A percentile compares a stretch with the other conserved stretches of the same genome.
Evolutionary conservation across 92 coral and sea anemone species (phyloP).

Genomic region (Siderastrea siderea): DNA sequence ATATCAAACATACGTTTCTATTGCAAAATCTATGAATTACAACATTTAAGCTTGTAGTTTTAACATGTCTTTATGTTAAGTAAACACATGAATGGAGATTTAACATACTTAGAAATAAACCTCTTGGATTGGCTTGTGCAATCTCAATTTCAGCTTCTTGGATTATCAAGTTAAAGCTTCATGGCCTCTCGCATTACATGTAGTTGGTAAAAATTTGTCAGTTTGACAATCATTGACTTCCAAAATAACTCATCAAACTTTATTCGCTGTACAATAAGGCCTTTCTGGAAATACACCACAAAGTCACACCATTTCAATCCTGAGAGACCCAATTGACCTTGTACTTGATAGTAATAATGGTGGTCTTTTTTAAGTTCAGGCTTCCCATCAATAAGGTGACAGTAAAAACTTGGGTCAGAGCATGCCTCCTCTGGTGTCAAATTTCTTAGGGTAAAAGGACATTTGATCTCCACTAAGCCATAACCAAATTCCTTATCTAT

Average conservation of each 20-base stretch:
- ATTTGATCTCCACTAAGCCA: constrained; percentile 72
- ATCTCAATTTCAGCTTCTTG: no score
- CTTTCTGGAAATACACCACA: constrained; percentile 50
- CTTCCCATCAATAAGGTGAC: constrained; percentile 63
- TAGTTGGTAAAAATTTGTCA: constrained; percentile 65
- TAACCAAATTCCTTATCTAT: constrained; percentile 57
- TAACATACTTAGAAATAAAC: no score
- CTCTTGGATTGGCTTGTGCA: no score
- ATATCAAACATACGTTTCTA: background rate
- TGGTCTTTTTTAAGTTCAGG: constrained; percentile 57
- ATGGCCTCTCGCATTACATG: constrained; percentile 63
- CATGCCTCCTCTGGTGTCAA: constrained; percentile 69
- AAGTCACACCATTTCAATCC: constrained; percentile 52
- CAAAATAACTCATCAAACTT: constrained; percentile 64
- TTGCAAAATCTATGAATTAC: background rate
- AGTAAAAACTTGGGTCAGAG: constrained; percentile 65
- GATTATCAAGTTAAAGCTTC: constrained; percentile 23
- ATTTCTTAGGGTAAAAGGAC: constrained; percentile 69
- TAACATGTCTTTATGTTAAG: no score
- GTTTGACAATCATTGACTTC: constrained; percentile 49
- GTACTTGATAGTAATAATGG: constrained; percentile 63
- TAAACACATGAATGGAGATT: no score
- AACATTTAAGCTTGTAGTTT: background rate
- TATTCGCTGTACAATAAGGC: constrained; percentile 60
- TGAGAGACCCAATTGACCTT: constrained; percentile 70